phyloP scores from a whole-genome alignment of 1,140 invertebrate genomes.

The Scaptodrosophila lebanonensis region DNA sequence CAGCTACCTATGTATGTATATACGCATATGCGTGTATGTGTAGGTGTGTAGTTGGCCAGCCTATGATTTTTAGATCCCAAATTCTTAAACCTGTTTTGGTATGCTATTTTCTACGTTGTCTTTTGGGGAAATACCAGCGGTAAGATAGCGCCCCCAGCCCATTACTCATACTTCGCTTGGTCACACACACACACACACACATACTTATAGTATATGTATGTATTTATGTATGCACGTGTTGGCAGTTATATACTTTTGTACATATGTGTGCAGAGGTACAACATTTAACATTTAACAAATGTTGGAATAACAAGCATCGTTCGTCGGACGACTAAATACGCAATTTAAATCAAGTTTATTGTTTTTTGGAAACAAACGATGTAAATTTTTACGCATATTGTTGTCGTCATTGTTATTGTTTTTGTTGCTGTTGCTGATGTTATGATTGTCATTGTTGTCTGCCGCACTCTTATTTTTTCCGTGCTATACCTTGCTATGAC shows the following conservation, averaged over 20 bases:
- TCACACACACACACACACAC: no score
- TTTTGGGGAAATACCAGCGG: conserved; percentile 39
- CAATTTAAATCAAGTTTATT: conserved; percentile 29
- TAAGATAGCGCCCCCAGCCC: not conserved
- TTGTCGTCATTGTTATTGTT: not conserved
- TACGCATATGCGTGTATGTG: no score
- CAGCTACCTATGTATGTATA: no score
- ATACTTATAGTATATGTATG: no score
- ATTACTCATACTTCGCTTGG: conserved; percentile 51
- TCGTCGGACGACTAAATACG: conserved; percentile 29
- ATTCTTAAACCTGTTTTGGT: conserved; percentile 41
- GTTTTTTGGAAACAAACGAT: no score
- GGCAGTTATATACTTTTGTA: conserved; percentile 29
- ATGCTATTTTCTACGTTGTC: conserved; percentile 2
- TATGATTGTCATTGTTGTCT: conserved; percentile 2
- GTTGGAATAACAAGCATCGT: no score
- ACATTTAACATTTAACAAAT: conserved; percentile 21
- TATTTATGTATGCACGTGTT: no score
- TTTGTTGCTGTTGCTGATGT: not conserved
- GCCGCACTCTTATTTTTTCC: no score
- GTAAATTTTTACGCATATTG: no score
- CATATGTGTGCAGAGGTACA: no score
- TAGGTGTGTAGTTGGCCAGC: not conserved
- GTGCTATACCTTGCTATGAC: no score
- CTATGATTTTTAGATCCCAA: conserved; percentile 1